A percentile compares a stretch with the other conserved stretches of the same genome.
These are phyloP conservation scores for Epinephelus cyanopodus DNA, from an alignment of 2,113 vertebrate genomes.

Conservation along the genomic window DNA sequence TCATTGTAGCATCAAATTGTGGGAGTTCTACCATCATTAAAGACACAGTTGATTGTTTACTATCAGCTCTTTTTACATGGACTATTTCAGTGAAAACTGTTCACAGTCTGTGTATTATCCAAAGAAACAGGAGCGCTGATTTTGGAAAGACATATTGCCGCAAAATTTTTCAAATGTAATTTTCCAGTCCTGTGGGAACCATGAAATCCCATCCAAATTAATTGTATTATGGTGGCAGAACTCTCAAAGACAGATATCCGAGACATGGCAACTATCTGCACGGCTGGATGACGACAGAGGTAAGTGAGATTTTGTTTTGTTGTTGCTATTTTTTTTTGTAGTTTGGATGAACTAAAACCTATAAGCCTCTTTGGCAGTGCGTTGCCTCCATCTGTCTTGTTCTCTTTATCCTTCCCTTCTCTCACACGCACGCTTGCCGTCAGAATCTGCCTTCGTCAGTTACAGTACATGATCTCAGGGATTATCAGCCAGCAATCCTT, in stretches of 20 bases:
- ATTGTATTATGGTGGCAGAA: not conserved
- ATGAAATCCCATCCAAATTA: not conserved
- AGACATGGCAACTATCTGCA: not conserved
- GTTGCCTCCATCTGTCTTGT: not conserved
- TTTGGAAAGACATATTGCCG: not conserved
- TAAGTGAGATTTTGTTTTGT: not conserved
- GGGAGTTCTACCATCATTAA: not conserved
- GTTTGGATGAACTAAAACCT: not conserved
- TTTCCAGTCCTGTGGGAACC: no score
- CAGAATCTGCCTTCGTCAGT: conserved; percentile 40
- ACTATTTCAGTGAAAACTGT: not conserved
- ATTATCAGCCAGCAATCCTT: conserved; percentile 77
- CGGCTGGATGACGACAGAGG: not conserved
- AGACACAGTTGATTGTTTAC: not conserved
- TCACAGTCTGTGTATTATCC: not conserved
- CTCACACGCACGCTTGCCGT: conserved; percentile 43
- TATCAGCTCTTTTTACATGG: not conserved
- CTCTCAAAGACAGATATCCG: not conserved
- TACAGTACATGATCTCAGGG: conserved; percentile 79
- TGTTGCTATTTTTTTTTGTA: not conserved
- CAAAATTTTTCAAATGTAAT: no score
- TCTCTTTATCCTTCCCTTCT: not conserved
- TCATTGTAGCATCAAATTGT: no score
- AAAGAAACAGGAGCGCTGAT: not conserved
- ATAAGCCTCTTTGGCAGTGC: not conserved